Base-by-base conservation (phyloP, 2,797 vertebrate species). In the Molossus alvarezi region DNA sequence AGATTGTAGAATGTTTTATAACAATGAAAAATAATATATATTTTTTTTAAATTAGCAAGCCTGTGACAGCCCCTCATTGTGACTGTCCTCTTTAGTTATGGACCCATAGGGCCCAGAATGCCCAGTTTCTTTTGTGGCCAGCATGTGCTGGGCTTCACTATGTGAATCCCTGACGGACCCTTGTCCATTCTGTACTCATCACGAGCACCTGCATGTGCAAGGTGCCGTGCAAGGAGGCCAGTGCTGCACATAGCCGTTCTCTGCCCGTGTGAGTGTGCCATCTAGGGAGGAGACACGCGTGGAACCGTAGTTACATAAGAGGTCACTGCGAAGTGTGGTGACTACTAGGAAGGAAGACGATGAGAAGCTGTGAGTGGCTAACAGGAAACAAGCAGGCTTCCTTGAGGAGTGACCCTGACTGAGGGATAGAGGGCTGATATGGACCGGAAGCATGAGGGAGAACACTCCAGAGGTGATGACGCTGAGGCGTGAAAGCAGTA, bases 211-310 rank as follows among this genome's bases (percentile, higher is more conserved):
- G 0, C 5, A 0, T 9, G 9, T 27, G 14, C 5, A 1, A 29
- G 20, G 37, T 1, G 0, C 25, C 0, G 1, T 33, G 1, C 23
- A 20, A 41, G 51, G 20, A 23, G 13, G 37, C 20, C 2, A 1
- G 71, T 7, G 5, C 12, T 27, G 5, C 17, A 53, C 51, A 0
- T 7, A 41, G 33, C 58, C 73, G 14, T 27, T 6, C 51, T 62
- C 10, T 60, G 25, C 29, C 55, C 83, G 9, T 1, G 23, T 2
- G 4, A 33, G 4, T 51, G 0, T 51, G 1, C 25, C 0, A 0
- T 48, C 53, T 62, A 0, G 9, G 27, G 1, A 10, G 13, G 45
- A 20, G 77, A 33, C 29, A 51, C 1, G 20, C 12, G 17, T 1
- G 29, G 64, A 41, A 18, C 17, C 12, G 13, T 48, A 9, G 3